Conservation (phyloP, 2,113 vertebrate species). For the Gallinago paraguaiae region DNA sequence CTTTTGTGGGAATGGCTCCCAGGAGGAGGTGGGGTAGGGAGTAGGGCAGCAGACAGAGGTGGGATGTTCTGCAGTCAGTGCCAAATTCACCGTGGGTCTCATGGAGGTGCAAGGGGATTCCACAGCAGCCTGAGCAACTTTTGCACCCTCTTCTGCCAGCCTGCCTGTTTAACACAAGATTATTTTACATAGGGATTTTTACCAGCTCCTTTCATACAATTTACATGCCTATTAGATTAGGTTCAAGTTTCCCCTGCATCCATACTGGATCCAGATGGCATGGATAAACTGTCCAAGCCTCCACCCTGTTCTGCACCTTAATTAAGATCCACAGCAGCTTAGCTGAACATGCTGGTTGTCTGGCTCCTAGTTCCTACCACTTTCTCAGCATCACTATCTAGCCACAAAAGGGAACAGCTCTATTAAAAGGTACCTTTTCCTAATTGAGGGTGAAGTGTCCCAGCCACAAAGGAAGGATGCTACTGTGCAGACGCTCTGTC, state of each 20-base stretch:
- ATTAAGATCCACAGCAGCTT: background rate
- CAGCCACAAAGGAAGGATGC: background rate
- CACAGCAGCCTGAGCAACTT: background rate
- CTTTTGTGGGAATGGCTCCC: background rate
- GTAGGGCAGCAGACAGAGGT: fast-evolving
- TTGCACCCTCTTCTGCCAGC: background rate
- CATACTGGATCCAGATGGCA: background rate
- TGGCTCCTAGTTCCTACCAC: background rate
- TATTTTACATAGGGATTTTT: background rate
- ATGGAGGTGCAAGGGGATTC: background rate
- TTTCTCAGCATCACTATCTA: background rate
- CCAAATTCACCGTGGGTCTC: fast-evolving
- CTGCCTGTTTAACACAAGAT: background rate
- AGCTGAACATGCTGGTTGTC: background rate
- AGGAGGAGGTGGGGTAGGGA: background rate
- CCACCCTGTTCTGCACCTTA: background rate
- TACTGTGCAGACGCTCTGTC: background rate
- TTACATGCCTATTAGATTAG: background rate
- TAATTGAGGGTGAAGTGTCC: slow-evolving; percentile 18
- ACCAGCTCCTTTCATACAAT: background rate
- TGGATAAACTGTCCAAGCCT: background rate
- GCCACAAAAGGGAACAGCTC: background rate
- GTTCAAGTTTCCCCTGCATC: slow-evolving; percentile 5
- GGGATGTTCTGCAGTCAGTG: background rate
- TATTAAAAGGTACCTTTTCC: background rate